Base-by-base conservation (phyloP, 2,888 invertebrate species). In the Callyntrura sp. region DNA sequence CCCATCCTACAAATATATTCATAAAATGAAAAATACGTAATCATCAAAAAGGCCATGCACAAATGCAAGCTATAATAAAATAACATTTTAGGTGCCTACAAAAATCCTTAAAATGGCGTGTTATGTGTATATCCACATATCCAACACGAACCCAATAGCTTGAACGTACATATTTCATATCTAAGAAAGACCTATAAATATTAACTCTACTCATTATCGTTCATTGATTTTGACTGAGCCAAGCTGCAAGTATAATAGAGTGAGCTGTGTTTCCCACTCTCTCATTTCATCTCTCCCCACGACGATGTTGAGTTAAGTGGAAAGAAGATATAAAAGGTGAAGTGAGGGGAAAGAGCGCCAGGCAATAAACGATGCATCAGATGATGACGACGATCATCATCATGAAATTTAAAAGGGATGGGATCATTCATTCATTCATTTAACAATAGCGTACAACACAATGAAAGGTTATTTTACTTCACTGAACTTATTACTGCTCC, bases 361-460 rank as follows among this genome's bases (percentile, higher is more conserved):
- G 73, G 48, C 73, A 73, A 73, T 73, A 73, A 73, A 45, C 70
- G 70, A 17, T 70, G 70, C 70, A n/a, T 43, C 28, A 65, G 35
- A 35, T n/a, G 12, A 48, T n/a, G 48, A 73, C 11, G 48, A 73
- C 12, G 48, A 70, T 43, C 12, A 73, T 48, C 20, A 73, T 48
- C 73, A 73, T 68, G 68, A 48, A 48, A 48, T 73, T 73, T 73
- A 48, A 73, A 73, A 73, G 73, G 73, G 73, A 73, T 45, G 73
- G 48, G 73, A 23, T 73, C 48, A 73, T 48, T 73, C 73, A 73
- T 48, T 73, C 73, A 73, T 48, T 73, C 73, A 73, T 73, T 73
- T 48, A 73, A 73, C 73, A 73, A 73, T 43, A 48, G 73, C 17
- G 1, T 17, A 28, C 35, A 11, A n/a, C 45, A 73, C 73, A 73